Evolutionary conservation across 2,888 invertebrate genomes (phyloP).

Genomic region (Brachycybe producta): DNA sequence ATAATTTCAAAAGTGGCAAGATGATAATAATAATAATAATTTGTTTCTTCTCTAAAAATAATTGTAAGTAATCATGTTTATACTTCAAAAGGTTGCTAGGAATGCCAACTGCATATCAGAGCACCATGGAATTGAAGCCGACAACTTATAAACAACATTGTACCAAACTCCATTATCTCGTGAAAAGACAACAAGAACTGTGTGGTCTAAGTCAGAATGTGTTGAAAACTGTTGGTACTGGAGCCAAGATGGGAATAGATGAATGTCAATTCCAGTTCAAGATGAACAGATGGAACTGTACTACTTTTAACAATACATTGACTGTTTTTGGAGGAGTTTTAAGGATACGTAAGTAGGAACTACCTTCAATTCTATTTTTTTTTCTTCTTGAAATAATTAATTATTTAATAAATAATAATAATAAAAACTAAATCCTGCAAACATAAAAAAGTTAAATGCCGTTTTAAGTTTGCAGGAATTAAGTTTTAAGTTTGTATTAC

Average conservation of each 20-base stretch:
- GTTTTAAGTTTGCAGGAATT: too few relatives aligned
- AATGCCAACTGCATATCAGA: slow-evolving; percentile 35
- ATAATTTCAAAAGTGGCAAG: too few relatives aligned
- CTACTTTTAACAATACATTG: slow-evolving; percentile 58
- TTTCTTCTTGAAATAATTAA: slow-evolving; percentile 1
- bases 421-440: neutral
- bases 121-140: slow-evolving; percentile 30
- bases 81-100: slow-evolving; percentile 42
- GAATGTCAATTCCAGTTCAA: slow-evolving; percentile 83
- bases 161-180: slow-evolving; percentile 53
- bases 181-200: slow-evolving; percentile 53
- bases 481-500: too few relatives aligned
- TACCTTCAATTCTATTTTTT: neutral
- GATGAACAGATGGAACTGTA: slow-evolving; percentile 80
- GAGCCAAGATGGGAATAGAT: slow-evolving; percentile 70
- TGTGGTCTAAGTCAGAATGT: slow-evolving; percentile 58
- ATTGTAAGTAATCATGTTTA: too few relatives aligned
- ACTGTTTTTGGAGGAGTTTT: slow-evolving; percentile 73
- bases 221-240: slow-evolving; percentile 62
- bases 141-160: slow-evolving; percentile 51
- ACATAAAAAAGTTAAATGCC: too few relatives aligned
- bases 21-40: too few relatives aligned
- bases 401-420: neutral
- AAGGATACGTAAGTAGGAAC: slow-evolving; percentile 58
- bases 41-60: too few relatives aligned